Conservation (phyloP, 2,888 invertebrate species). For the Pachycephus smyrnensis region DNA sequence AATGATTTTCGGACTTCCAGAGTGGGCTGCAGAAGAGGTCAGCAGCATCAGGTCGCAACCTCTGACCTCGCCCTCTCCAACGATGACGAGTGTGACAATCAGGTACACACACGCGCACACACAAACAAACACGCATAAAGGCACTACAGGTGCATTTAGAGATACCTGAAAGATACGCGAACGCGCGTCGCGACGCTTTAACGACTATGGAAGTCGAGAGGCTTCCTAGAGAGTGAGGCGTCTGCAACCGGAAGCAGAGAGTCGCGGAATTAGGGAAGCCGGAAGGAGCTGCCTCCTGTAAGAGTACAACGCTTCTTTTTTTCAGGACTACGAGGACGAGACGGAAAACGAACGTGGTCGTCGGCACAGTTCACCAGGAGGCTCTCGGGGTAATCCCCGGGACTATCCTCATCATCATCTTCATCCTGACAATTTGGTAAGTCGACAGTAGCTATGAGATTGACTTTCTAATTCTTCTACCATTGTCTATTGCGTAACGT, state of each 20-base stretch:
- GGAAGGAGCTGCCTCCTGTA: too few relatives aligned
- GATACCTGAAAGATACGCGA: conserved; percentile 19
- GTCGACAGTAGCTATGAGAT: conserved; percentile 30
- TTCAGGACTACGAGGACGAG: conserved; percentile 80
- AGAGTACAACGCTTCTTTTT: conserved; percentile 28
- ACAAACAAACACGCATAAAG: too few relatives aligned
- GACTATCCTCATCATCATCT: conserved; percentile 60
- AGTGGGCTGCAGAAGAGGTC: conserved; percentile 60
- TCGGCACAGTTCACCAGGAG: conserved; percentile 79
- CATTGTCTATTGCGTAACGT: too few relatives aligned
- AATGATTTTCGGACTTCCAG: conserved; percentile 57
- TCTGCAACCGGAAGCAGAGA: too few relatives aligned
- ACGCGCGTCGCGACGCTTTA: conserved; percentile 17
- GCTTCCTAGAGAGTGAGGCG: too few relatives aligned
- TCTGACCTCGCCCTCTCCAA: conserved; percentile 67
- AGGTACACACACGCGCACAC: conserved; percentile 48
- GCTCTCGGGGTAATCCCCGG: conserved; percentile 76
- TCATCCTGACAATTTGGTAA: conserved; percentile 66
- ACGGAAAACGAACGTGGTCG: conserved; percentile 74
- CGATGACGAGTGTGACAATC: conserved; percentile 67
- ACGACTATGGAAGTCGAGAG: background rate
- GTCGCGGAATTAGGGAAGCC: too few relatives aligned
- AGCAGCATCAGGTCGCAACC: conserved; percentile 64
- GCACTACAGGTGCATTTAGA: conserved; percentile 11
- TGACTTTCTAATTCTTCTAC: too few relatives aligned